phyloP scores from a whole-genome alignment of 2,113 vertebrate genomes.

The Sapajus apella region DNA sequence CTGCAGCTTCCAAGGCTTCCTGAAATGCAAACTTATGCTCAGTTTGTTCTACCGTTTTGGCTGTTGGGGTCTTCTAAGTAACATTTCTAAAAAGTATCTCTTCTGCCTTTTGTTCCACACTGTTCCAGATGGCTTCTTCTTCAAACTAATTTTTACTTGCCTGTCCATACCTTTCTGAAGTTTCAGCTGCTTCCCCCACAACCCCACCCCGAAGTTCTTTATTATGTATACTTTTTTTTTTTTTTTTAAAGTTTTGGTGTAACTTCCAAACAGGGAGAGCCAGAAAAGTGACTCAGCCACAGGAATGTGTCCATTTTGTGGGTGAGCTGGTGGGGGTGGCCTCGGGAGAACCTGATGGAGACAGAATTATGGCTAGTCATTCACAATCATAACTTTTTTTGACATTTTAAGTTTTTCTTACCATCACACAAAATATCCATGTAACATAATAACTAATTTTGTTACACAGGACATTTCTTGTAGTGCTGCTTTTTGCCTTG shows the following conservation, averaged over 20 bases:
- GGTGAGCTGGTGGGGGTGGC: neutral
- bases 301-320: conserved; percentile 2
- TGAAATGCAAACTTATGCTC: neutral
- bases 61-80: neutral
- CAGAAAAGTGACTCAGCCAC: neutral
- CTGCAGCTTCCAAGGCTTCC: neutral
- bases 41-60: neutral
- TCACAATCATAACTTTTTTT: neutral
- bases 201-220: neutral
- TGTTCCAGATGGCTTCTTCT: neutral
- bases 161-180: neutral
- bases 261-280: neutral
- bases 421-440: too few species aligned
- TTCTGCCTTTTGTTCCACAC: neutral
- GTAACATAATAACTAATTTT: neutral
- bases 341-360: neutral
- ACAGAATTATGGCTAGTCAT: neutral
- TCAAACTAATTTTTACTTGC: neutral
- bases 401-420: too few species aligned
- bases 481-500: neutral
- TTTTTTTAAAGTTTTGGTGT: neutral
- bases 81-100: neutral
- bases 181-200: neutral
- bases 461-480: neutral
- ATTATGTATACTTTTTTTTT: neutral